Evolutionary conservation across 2,113 vertebrate genomes (phyloP), one percentile per base, ranked within the genome.

Genomic region (Nothobranchius furzeri): DNA sequence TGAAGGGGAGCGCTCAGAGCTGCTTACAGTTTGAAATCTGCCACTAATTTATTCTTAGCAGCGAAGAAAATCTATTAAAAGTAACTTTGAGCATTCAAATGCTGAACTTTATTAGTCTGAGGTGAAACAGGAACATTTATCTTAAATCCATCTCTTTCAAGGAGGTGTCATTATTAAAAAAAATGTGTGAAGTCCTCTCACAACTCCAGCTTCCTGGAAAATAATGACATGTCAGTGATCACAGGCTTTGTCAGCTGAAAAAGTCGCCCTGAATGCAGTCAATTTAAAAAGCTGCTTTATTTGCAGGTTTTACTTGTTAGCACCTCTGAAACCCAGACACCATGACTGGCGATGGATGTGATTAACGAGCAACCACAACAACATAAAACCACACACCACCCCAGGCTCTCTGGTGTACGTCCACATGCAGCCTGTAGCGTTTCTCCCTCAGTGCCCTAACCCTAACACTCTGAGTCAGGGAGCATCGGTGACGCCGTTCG

Each of bases 141-240:
- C 66, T 60, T 30, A 17, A 70, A 72, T 76, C 47, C 37, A 5
- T 20, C 52, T 68, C 68, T 71, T 58, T 48, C 42, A 50, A 71
- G 24, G 8, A 54, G 58, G 57, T 72, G 68, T 83, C 68, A 78
- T 83, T 87, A 87, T 85, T 83, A 51, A 81, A 87, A 81, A 87
- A 80, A 87, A 82, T 68, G 55, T 79, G 65, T 76, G 78, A 85
- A 87, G 85, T 78, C 75, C 75, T 56, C 37, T 65, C 40, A 10
- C 73, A 73, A 74, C 73, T 78, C 43, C 11, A 12, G 0, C 63
- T 60, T 54, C 70, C 61, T 48, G 42, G 49, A 51, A 69, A 79
- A 81, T 79, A 79, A 81, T 65, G 68, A 73, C 61, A 68, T 60
- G 42, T 43, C 66, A 3, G 20, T 76, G 64, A 88, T 87, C 65